Evolutionary conservation across 2,113 vertebrate genomes (phyloP), one percentile per base, ranked within the genome.

Genomic region (Bubalus kerabau): DNA sequence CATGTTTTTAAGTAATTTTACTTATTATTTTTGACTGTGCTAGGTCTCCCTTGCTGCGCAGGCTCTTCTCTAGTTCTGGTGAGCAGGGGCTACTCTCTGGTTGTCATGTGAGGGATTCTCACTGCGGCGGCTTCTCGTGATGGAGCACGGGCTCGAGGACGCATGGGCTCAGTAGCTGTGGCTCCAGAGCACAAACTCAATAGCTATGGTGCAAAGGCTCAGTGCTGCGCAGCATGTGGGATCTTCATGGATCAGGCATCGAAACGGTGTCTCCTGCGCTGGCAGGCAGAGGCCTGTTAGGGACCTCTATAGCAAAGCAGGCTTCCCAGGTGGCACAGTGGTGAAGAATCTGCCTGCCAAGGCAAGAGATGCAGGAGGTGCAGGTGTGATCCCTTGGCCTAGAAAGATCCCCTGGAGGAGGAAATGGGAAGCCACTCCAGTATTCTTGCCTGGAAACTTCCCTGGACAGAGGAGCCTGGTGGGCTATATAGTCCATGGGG

Each of bases 91-190:
- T 43, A 13, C 36, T 4, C 71, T 43, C 23, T 14, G 23, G 36
- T 7, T 43, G 71, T 7, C 6, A 11, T 43, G 71, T 26, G 36
- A 40, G 36, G 19, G 36, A 6, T 7, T 3, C 12, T 76, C 23
- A 7, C 36, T 43, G 23, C 12, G 13, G 71, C 0, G 3, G 36
- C 36, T 24, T 43, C 36, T 6, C 11, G 0, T 13, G 71, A 36
- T 0, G 23, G 36, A 24, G 11, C 71, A 43, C 3, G 1, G 23
- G 36, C 71, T 76, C 0, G 12, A 14, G 71, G 23, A 40, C 6
- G 5, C 71, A 43, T 14, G 36, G 23, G 71, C 71, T 76, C 36
- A 7, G 71, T 3, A 43, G 36, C 2, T 40, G 6, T 4, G 36
- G 21, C 12, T 43, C 36, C 40, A 76, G 36, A 76, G 12, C 71